Evolutionary conservation across 2,113 vertebrate genomes (phyloP).

Genomic region (Circaetus cinerascens): DNA sequence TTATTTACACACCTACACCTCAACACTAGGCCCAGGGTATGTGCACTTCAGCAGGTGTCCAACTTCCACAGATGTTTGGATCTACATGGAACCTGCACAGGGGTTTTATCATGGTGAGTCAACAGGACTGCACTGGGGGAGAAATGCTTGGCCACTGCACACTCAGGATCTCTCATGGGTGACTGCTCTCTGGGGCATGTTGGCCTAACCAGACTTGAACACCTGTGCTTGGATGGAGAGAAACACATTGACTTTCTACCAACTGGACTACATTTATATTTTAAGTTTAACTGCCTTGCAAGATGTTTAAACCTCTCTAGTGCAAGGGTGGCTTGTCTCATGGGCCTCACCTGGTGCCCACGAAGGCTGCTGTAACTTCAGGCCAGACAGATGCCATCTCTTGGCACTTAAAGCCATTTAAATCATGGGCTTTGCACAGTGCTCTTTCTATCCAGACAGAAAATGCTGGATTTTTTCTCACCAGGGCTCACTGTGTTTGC

Average conservation of each 20-base stretch:
- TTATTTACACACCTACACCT: background rate
- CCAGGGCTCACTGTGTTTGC: background rate
- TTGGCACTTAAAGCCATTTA: background rate
- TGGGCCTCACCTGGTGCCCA: background rate
- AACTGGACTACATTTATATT: background rate
- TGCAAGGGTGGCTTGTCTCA: background rate
- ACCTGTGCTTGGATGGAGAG: background rate
- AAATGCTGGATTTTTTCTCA: background rate
- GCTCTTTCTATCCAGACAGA: background rate
- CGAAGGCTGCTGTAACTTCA: background rate
- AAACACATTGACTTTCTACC: background rate
- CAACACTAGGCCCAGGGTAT: background rate
- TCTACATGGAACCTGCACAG: background rate
- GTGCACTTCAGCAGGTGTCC: background rate
- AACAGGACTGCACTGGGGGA: background rate
- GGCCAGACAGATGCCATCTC: background rate
- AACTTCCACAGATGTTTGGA: background rate
- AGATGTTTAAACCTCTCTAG: background rate
- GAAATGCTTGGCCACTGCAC: background rate
- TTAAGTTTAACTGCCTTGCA: background rate
- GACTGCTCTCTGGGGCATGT: background rate
- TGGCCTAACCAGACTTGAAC: background rate
- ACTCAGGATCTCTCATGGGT: background rate
- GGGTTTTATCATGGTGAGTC: background rate
- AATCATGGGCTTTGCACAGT: background rate